Evolutionary conservation across 2,797 vertebrate genomes (phyloP).

Genomic region (Emys orbicularis): DNA sequence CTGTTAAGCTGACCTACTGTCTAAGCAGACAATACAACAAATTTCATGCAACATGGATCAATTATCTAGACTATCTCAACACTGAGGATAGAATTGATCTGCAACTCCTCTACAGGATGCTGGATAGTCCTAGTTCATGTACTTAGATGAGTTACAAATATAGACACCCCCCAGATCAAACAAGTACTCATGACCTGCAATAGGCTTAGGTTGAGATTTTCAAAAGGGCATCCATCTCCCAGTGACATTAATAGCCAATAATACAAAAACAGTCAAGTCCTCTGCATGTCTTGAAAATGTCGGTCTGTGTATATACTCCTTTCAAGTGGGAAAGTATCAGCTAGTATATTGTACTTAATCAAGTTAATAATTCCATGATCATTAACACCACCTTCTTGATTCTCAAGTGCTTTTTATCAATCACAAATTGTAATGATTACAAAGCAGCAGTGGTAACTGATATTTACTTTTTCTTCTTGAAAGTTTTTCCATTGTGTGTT

Average conservation of each 20-base stretch:
- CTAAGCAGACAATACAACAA: not conserved
- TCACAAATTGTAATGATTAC: not conserved
- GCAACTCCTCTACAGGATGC: not conserved
- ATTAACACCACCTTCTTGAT: not conserved
- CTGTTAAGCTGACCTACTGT: not conserved
- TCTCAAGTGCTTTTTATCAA: not conserved
- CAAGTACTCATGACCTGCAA: conserved; percentile 18
- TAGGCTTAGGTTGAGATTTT: not conserved
- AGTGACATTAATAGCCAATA: conserved; percentile 23
- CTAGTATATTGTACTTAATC: not conserved
- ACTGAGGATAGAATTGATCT: not conserved
- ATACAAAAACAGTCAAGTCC: not conserved
- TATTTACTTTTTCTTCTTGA: conserved; percentile 12
- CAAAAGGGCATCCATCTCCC: not conserved
- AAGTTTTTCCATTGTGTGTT: conserved; percentile 15
- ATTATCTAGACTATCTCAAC: conserved; percentile 1
- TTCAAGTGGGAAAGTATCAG: conserved; percentile 9
- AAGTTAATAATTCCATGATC: not conserved
- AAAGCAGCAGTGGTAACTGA: not conserved
- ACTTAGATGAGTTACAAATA: not conserved
- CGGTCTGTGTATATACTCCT: not conserved
- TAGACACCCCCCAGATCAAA: not conserved
- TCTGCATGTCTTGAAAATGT: conserved; percentile 4
- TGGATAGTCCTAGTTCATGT: not conserved
- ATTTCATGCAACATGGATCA: not conserved